Base-by-base conservation (phyloP, 2,888 invertebrate genomes). In the Norana najaformis region DNA sequence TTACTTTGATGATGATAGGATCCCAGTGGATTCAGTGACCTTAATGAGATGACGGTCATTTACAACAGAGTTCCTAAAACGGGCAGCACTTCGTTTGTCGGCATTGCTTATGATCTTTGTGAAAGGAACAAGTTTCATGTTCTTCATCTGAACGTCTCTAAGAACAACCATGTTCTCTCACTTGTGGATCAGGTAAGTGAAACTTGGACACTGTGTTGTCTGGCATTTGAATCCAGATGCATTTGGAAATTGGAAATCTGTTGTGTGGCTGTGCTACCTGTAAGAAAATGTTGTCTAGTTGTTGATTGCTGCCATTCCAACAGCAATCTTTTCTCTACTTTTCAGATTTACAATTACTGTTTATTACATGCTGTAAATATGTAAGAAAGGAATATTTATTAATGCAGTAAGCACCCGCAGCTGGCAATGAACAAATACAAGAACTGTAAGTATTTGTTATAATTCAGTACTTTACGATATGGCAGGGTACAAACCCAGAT, bases 21-120 rank as follows among this genome's bases (percentile, higher is more conserved):
- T 85, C 8, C 85, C 13, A 85, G 23, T 37, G 85, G 37, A 36
- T 35, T 36, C 36, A 18, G 34, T 39, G 37, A 88, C 23, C 41
- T 47, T 20, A 94, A 94, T 89, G 94, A 94, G 88, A 89, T 92
- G 83, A 90, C 98, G 89, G 96, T 99, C 91, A 97, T 99, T 93
- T 99, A 99, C 95, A 99, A 99, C 95, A 96, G 99, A 93, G 98
- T 99, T 90, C 99, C 99, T 18, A 99, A 99, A 95, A 99, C 99
- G 53, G 99, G 98, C 34, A 98, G 98, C 36, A 99, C 99, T 18
- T 98, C 98, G 95, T 98, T 99, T 94, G 98, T 98, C 92, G 98
- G 98, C 91, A 96, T 98, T 91, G 97, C 97, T 0, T 98, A 98
- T 94, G 97, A 97, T 95, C 95, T 98, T 91, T 98, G 97, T 95